Evolutionary conservation across 2,888 invertebrate genomes (phyloP).

Genomic region (Drosophila percnosoma): DNA sequence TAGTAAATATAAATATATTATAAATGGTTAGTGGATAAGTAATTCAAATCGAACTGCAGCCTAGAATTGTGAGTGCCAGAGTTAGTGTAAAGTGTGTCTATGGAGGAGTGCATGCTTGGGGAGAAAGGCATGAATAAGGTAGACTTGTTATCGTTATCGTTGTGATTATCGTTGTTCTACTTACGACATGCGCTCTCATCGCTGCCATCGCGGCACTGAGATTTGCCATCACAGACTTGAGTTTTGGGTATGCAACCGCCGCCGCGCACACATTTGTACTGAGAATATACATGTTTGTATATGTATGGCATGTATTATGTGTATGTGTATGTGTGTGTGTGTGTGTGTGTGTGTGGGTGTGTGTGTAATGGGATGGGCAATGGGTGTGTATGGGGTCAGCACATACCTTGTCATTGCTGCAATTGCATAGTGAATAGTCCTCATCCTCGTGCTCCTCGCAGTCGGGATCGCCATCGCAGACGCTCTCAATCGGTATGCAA

Average conservation of each 20-base stretch:
- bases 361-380: constrained; percentile 4
- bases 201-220: constrained; percentile 86
- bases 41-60: neutral
- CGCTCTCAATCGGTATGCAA: constrained; percentile 91
- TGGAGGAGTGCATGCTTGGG: neutral
- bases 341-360: no score
- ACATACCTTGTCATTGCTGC: constrained; percentile 84
- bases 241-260: constrained; percentile 84
- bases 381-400: constrained; percentile 5
- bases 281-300: constrained; percentile 49
- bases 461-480: constrained; percentile 93
- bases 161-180: constrained; percentile 57
- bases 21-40: constrained; percentile 7
- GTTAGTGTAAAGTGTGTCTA: neutral
- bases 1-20: neutral
- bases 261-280: constrained; percentile 85
- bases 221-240: constrained; percentile 86
- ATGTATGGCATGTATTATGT: constrained; percentile 19
- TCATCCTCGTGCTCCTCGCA: constrained; percentile 92
- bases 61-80: neutral
- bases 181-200: constrained; percentile 86
- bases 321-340: neutral
- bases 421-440: constrained; percentile 83
- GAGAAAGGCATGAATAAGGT: constrained; percentile 11
- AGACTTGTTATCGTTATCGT: neutral